Percentiles rank a stretch among this genome's conserved stretches.
These are phyloP conservation scores for Cyanocitta stelleri DNA, from an alignment of 2,113 vertebrate genomes.

Conservation along the genomic window DNA sequence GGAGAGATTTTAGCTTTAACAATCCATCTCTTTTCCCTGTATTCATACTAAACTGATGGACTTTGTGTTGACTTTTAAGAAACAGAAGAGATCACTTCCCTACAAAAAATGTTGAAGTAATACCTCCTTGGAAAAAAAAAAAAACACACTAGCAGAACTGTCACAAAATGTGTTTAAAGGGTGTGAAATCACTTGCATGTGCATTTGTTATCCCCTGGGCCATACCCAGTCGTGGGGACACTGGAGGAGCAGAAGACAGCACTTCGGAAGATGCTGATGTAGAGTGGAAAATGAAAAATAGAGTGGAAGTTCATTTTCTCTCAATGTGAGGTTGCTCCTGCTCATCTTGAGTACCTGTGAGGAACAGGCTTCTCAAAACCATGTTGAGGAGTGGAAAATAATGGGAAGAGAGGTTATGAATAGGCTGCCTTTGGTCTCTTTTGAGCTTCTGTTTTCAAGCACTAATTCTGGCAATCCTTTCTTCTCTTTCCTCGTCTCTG, in stretches of 20 bases:
- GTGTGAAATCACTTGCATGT: background rate
- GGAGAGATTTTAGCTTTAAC: background rate
- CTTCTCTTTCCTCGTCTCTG: background rate
- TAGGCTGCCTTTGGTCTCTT: background rate
- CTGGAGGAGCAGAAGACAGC: background rate
- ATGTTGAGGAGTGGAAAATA: background rate
- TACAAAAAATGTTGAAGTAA: background rate
- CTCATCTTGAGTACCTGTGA: rapidly evolving
- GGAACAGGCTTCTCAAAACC: background rate
- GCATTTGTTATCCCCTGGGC: background rate
- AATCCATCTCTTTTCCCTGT: background rate
- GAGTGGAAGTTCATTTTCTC: background rate
- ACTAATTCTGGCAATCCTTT: background rate
- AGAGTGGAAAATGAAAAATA: background rate
- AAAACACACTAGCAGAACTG: background rate
- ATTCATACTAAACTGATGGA: background rate
- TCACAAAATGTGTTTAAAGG: background rate
- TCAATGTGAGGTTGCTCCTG: background rate
- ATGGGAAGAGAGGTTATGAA: background rate
- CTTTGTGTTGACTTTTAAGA: background rate
- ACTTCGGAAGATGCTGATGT: background rate
- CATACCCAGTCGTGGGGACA: background rate
- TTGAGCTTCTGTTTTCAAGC: background rate
- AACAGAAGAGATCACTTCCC: background rate
- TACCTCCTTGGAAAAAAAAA: background rate